Evolutionary conservation across 2,888 invertebrate genomes (phyloP), one percentile per base, ranked within the genome.

Genomic region (Drosophila crucigera): DNA sequence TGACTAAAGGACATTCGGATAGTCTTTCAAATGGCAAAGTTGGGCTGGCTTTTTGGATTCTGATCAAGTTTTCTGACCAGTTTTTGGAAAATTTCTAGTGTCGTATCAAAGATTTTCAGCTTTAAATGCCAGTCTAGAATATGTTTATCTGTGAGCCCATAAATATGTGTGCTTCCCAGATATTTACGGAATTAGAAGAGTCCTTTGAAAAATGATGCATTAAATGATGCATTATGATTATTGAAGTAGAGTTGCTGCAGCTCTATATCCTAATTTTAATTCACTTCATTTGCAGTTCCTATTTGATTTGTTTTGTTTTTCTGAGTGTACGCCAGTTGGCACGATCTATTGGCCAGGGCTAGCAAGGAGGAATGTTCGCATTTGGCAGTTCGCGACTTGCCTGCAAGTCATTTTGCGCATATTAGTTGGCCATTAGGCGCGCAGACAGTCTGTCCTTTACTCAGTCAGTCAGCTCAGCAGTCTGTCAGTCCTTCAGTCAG

Each of bases 401-500:
- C 88, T 87, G 85, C 84, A 85, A 87, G 87, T 86, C 84, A 86
- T 88, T 87, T 83, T 82, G 86, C 73, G 84, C 85, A 85, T 85
- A 85, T 85, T 85, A 85, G 84, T 85, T 85, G 84, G 73, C 84
- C 85, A 85, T 85, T 85, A 85, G 84, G 82, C 78, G 76, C 78
- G 64, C 80, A 80, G 70, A 56, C 68, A 54, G 54, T 31, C 63
- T 35, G 54, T 33, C 62, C 56, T 56, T 39, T 56, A 61, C 53
- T 52, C 76, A 52, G 82, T 75, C 86, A 72, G 78, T 50, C 70
- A 31, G 33, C 56, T 33, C 70, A 31, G 22, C 72, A 0, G 16
- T 41, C 58, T 0, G 69, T 58, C 64, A 4, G 30, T 35, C 73
- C 16, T 37, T 60, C 37, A 10, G 43, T 43, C 43, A 16, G 64